Evolutionary conservation across 2,888 invertebrate species (phyloP), one percentile per base, ranked within the genome.

Genomic region (Allygus modestus): DNA sequence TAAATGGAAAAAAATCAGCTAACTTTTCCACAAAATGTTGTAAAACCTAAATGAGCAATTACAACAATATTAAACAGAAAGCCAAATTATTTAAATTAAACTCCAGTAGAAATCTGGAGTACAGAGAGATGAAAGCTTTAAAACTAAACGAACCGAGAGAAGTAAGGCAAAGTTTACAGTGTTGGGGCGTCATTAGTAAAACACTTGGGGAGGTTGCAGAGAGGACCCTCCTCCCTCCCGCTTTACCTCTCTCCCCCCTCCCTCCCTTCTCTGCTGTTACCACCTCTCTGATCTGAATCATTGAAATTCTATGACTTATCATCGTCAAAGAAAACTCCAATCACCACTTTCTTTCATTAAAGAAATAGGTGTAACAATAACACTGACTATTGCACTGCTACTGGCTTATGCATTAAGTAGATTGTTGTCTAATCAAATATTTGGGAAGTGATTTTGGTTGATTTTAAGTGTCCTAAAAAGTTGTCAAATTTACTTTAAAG

Each of bases 1-100:
- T n/a, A n/a, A n/a, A n/a, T n/a, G n/a, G n/a, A n/a, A n/a, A n/a
- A n/a, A n/a, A n/a, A n/a, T n/a, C n/a, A n/a, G n/a, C n/a, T n/a
- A n/a, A n/a, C n/a, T n/a, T n/a, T n/a, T n/a, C n/a, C n/a, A n/a
- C n/a, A n/a, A n/a, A n/a, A n/a, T n/a, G n/a, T n/a, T n/a, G n/a
- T n/a, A n/a, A n/a, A n/a, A n/a, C n/a, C 46, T 9, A 46, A 87
- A 87, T 41, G 17, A 46, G 17, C 46, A 46, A 17, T 2, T 7
- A 46, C 17, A 71, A 81, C 73, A 58, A 37, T 46, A 69, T 75
- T 69, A 28, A 75, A 71, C 5, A 7, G 61, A 85, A 20, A 61
- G 46, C 1, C 4, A 46, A 46, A 46, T 46, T 46, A 15, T 46
- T 46, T 2, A 46, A 46, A 46, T 46, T 46, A 46, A 46, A 46